Evolutionary conservation across 1,140 invertebrate genomes (phyloP).

Genomic region (Paralvinella palmiformis): DNA sequence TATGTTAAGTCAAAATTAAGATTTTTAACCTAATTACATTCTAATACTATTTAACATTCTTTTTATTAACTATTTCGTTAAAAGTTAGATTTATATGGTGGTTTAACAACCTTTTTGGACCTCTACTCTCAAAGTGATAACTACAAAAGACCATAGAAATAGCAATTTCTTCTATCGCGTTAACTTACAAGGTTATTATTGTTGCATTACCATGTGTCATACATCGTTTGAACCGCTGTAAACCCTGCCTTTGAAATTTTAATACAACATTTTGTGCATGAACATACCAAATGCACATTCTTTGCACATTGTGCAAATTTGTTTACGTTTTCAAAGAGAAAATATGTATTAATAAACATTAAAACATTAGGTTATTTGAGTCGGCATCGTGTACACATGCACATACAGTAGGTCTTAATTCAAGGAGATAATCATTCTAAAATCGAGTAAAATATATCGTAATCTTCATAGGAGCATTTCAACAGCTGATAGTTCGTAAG

Average conservation of each 20-base stretch:
- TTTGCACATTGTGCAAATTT: too few relatives aligned
- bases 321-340: too few relatives aligned
- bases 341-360: too few relatives aligned
- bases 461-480: neutral
- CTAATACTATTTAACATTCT: neutral
- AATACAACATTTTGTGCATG: too few relatives aligned
- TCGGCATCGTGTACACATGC: neutral
- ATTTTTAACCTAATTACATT: constrained; percentile 4
- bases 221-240: neutral
- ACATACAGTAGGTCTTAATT: neutral
- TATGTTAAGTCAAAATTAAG: too few relatives aligned
- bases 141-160: neutral
- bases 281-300: too few relatives aligned
- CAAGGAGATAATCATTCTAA: constrained; percentile 1
- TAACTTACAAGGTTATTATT: neutral
- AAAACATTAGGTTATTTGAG: too few relatives aligned
- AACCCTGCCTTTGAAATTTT: too few relatives aligned
- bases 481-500: neutral
- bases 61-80: neutral
- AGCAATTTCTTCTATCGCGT: neutral
- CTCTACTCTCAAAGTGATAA: neutral
- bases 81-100: neutral
- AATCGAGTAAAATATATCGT: neutral
- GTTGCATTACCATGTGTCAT: neutral
- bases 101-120: neutral